Conservation (phyloP, 2,888 invertebrate genomes). For the Dicranocentrus wangi region DNA sequence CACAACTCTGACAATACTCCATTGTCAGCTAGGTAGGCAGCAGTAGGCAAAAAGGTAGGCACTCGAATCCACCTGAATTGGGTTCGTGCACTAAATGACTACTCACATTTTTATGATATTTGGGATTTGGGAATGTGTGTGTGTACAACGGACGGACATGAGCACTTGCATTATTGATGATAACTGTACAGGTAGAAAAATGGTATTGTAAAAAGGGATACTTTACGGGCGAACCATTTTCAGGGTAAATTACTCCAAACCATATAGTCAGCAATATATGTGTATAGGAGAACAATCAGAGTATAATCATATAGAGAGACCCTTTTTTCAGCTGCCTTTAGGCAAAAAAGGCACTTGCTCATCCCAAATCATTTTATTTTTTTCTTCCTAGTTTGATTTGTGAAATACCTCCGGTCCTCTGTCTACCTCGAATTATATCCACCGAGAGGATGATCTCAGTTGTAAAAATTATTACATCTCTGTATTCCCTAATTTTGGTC, state of each 20-base stretch:
- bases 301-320: constrained; percentile 41
- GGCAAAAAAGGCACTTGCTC: constrained; percentile 46
- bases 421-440: constrained; percentile 46
- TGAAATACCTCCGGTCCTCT: constrained; percentile 49
- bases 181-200: no score
- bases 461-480: constrained; percentile 47
- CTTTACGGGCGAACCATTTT: constrained; percentile 33
- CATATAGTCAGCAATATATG: not conserved
- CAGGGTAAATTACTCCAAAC: constrained; percentile 50
- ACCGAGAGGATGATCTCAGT: constrained; percentile 23
- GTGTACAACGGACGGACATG: no score
- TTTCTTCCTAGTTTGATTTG: constrained; percentile 39
- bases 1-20: not conserved
- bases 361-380: constrained; percentile 36
- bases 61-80: no score
- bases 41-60: not conserved
- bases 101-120: no score
- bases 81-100: no score
- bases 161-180: no score
- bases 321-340: constrained; percentile 39
- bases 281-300: constrained; percentile 38
- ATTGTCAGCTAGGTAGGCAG: not conserved
- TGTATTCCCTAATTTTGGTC: constrained; percentile 27
- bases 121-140: no score
- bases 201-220: constrained; percentile 31